Evolutionary conservation across 2,888 invertebrate species (phyloP).

Genomic region (Drosophila cognata): DNA sequence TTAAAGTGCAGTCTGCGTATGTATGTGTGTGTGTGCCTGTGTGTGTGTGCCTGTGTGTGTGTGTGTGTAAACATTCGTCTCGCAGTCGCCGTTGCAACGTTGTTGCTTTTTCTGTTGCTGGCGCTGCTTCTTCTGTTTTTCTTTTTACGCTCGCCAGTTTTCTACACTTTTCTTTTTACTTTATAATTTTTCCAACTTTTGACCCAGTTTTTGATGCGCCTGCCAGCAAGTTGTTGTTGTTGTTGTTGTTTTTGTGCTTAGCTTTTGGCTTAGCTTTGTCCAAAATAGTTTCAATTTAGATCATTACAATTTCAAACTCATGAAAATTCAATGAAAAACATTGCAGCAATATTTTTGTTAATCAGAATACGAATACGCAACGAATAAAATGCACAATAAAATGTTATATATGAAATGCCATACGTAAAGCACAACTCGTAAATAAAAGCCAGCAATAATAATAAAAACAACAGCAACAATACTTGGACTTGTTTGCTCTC

Average conservation of each 20-base stretch:
- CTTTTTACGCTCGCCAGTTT: constrained; percentile 58
- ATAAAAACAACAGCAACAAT: constrained; percentile 5
- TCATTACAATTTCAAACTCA: constrained; percentile 29
- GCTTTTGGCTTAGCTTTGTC: constrained; percentile 7
- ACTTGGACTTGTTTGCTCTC: constrained; percentile 11
- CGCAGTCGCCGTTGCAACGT: constrained; percentile 35
- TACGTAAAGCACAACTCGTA: constrained; percentile 26
- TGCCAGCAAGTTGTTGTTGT: constrained; percentile 38
- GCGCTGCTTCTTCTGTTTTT: constrained; percentile 37
- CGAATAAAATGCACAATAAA: constrained; percentile 47
- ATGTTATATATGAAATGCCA: constrained; percentile 31
- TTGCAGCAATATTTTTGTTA: constrained; percentile 1
- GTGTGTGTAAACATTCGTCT: constrained; percentile 59
- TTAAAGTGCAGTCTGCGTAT: constrained; percentile 24
- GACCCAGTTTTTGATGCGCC: constrained; percentile 71
- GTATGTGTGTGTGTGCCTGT: neutral
- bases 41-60: constrained; percentile 14
- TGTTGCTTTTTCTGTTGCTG: constrained; percentile 23
- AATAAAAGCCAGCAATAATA: constrained; percentile 33
- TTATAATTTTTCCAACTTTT: constrained; percentile 80
- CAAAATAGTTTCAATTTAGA: constrained; percentile 17
- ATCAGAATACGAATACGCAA: constrained; percentile 16
- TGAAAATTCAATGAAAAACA: constrained; percentile 2
- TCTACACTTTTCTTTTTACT: constrained; percentile 73
- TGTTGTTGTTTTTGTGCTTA: constrained; percentile 17